These are phyloP conservation scores for Astyanax mexicanus DNA, from an alignment of 2,797 vertebrate species.

Conservation along the genomic window DNA sequence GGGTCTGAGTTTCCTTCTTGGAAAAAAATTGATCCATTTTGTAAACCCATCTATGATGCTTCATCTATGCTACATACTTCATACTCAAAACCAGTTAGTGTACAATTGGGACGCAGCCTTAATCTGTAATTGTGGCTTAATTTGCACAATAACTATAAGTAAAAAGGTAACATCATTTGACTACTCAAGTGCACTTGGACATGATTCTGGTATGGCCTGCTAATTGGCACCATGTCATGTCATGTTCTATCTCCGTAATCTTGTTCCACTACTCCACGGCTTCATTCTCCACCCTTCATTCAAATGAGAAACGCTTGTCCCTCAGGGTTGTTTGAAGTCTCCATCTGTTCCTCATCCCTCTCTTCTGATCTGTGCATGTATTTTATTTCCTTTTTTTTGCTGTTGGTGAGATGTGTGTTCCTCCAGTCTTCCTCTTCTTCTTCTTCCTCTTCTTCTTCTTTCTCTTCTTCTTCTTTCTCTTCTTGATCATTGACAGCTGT, in stretches of 20 bases:
- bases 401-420: neutral
- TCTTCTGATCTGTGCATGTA: neutral
- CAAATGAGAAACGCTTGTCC: neutral
- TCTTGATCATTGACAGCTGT: constrained; percentile 30
- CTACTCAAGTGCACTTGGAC: neutral
- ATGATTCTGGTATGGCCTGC: neutral
- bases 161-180: no score
- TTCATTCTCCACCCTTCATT: neutral
- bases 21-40: no score
- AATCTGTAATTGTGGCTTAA: no score
- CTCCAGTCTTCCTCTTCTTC: constrained; percentile 10
- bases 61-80: no score
- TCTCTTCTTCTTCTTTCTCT: no score
- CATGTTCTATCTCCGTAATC: neutral
- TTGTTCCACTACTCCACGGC: neutral
- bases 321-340: neutral
- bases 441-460: no score
- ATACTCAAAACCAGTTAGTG: no score
- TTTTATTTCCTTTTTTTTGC: neutral
- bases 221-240: neutral
- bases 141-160: no score
- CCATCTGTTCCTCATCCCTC: constrained; percentile 2
- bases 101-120: no score
- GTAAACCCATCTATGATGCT: no score
- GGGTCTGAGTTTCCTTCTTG: no score